Percentiles rank a stretch among this genome's conserved stretches.
These are phyloP conservation scores for Meteorus colon DNA, from an alignment of 2,888 invertebrate genomes.

Conservation along the genomic window DNA sequence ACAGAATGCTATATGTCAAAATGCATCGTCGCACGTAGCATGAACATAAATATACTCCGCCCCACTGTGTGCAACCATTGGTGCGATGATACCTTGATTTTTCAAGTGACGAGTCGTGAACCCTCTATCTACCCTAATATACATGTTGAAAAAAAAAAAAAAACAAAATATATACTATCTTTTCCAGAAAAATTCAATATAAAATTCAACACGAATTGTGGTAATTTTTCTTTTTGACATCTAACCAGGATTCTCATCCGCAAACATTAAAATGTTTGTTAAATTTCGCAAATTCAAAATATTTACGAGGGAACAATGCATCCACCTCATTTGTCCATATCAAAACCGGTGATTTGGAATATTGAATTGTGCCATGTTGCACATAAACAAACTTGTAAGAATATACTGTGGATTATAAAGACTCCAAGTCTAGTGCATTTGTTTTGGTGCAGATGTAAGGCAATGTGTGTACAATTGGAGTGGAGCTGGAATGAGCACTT, in stretches of 20 bases:
- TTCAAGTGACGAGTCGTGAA: constrained; percentile 70
- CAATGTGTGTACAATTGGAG: background rate
- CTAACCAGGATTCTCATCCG: too few relatives aligned
- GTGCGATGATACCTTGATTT: constrained; percentile 70
- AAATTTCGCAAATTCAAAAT: too few relatives aligned
- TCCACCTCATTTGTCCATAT: too few relatives aligned
- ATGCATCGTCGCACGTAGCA: constrained; percentile 50
- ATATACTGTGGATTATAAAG: constrained; percentile 16
- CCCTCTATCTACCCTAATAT: constrained; percentile 52
- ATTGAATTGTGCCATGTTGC: background rate
- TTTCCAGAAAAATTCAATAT: background rate
- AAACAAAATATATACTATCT: background rate
- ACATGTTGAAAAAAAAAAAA: constrained; percentile 7
- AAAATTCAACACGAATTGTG: background rate
- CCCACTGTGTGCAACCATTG: constrained; percentile 67
- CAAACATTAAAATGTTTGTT: too few relatives aligned
- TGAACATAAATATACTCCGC: constrained; percentile 65
- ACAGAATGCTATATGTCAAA: constrained; percentile 48
- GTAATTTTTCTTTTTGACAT: too few relatives aligned
- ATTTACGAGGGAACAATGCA: too few relatives aligned
- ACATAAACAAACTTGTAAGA: constrained; percentile 16
- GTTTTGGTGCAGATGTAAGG: background rate
- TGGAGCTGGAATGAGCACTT: constrained; percentile 17
- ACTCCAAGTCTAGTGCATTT: background rate
- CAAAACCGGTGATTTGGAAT: too few relatives aligned